Conservation (phyloP, 2,888 invertebrate genomes). For the Cephus runcator region DNA sequence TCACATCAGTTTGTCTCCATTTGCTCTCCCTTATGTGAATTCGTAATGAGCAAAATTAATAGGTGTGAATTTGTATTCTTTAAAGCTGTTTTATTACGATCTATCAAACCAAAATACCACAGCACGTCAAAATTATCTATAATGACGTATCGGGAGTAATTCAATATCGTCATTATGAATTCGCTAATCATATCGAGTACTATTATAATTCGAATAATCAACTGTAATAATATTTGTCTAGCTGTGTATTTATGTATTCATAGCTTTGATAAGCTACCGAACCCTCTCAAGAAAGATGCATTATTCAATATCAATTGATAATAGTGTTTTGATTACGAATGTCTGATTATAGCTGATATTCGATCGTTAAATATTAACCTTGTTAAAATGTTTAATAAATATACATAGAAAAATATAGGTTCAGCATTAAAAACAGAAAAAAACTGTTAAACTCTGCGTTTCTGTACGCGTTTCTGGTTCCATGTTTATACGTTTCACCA, state of each 20-base stretch:
- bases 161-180: neutral
- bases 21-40: neutral
- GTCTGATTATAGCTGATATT: neutral
- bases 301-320: neutral
- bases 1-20: neutral
- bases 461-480: neutral
- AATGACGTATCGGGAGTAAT: neutral
- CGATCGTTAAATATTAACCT: neutral
- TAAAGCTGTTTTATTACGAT: neutral
- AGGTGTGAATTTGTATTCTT: neutral
- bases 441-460: neutral
- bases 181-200: neutral
- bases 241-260: neutral
- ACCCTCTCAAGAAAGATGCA: too few species aligned
- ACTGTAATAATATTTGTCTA: neutral
- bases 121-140: neutral
- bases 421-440: neutral
- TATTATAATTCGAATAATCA: neutral
- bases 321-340: neutral
- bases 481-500: neutral
- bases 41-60: neutral
- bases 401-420: neutral
- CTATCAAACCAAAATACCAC: neutral
- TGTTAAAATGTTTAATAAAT: neutral
- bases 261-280: too few species aligned